Evolutionary conservation across 2,113 vertebrate species (phyloP), one percentile per base, ranked within the genome.

Genomic region (Malurus melanocephalus): DNA sequence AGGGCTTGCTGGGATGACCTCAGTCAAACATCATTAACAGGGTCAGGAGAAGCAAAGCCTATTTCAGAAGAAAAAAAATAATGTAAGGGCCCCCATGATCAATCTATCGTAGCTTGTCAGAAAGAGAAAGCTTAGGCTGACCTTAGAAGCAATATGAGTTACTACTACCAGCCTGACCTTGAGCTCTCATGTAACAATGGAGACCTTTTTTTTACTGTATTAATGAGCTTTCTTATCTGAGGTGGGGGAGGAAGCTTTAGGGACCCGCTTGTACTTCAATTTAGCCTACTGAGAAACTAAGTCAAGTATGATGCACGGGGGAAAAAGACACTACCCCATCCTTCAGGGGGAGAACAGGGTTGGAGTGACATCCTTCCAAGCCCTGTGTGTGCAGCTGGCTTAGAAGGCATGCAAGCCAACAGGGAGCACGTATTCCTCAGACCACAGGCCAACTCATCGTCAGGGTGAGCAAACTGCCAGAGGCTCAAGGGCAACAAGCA

Each of bases 131-230:
- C 90, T 82, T 80, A 88, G 81, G 77, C 86, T 95, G 94, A 96
- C 95, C 93, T 95, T 84, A 95, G 93, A 93, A 93, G 94, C 92
- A 95, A 96, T 96, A 93, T 95, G 96, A 96, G 94, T 95, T 96
- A 96, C 92, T 95, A 94, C 95, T 84, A 85, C 94, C 92, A 95
- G 86, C 57, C 79, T 96, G 95, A 94, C 95, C 95, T 95, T 94
- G 95, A 92, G 93, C 86, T 94, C 87, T 83, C 92, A 59, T 66
- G 84, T 88, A 94, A 96, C 95, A 96, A 95, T 89, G 38, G 93
- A 93, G 86, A 88, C 38, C 33, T 61, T 82, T 93, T 85, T 92
- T 92, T 64, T 84, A 91, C 93, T 92, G 67, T 94, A 96, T 91
- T 93, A 94, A 90, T 88, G 88, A 96, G 94, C 59, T 90, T 90